Base-by-base conservation (phyloP, 2,888 invertebrate species). In the Microctonus aethiopoides region DNA sequence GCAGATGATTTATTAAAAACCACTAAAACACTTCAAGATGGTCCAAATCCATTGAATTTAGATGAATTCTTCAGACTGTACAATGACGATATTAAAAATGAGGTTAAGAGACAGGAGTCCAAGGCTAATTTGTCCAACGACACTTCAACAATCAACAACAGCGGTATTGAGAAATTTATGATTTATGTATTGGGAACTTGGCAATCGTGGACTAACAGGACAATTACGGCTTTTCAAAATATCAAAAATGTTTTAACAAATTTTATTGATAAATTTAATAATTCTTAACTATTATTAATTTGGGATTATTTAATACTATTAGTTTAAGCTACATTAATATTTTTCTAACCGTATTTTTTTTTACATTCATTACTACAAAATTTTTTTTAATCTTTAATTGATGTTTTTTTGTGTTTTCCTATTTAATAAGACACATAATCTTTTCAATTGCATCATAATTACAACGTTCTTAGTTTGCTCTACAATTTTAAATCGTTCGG, bases 31-130 rank as follows among this genome's bases (percentile, higher is more conserved):
- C 70, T 86, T 24, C 80, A 78, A 29, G 80, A 77, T 13, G 86
- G 85, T 0, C 86, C 86, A 0, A 84, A 86, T 75, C 85, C 85
- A 2, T 16, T 85, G 7, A 79, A 78, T 29, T 72, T 86, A 0
- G 86, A 85, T 32, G 85, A 86, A 68, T 83, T 87, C 13, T 72
- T 86, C 16, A 78, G 74, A 39, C 74, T 78, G 2, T 84, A 84
- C 67, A 81, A 81, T 16, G 80, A 85, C n/a, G 82, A 82, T 24
- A 67, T 81, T n/a, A 86, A 80, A 67, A 85, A 85, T 70, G 86
- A 87, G 66, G 84, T 86, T 3, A 87, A 87, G 67, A 80, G 84
- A n/a, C 85, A 86, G 61, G 76, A 84, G 32, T 16, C 57, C 64
- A 73, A 70, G 52, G 71, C 71, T 20, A 73, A 71, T 46, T 72